Evolutionary conservation across 2,888 invertebrate species (phyloP).

Genomic region (Agrilus mali): DNA sequence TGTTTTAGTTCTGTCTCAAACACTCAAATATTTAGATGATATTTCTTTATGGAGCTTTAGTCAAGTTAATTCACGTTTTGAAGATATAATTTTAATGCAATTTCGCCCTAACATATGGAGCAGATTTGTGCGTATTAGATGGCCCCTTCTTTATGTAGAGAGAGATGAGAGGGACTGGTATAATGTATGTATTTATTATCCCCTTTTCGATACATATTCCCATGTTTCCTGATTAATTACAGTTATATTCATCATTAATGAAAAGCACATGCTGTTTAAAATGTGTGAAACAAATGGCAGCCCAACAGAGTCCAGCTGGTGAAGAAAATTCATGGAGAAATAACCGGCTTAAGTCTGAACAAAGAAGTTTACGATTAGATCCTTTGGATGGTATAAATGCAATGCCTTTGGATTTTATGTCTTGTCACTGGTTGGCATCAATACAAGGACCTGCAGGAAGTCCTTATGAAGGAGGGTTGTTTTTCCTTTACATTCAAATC

Average conservation of each 20-base stretch:
- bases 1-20: conserved; percentile 62
- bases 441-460: conserved; percentile 85
- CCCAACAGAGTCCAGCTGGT: conserved; percentile 51
- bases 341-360: conserved; percentile 66
- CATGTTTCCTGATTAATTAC: conserved; percentile 15
- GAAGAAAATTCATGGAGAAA: conserved; percentile 74
- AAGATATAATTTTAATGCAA: conserved; percentile 57
- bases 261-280: conserved; percentile 76
- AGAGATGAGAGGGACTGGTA: conserved; percentile 57
- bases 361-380: conserved; percentile 55
- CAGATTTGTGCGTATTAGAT: conserved; percentile 59
- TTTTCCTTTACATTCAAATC: conserved; percentile 82
- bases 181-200: conserved; percentile 35
- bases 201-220: not conserved
- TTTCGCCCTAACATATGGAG: conserved; percentile 75
- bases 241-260: conserved; percentile 56
- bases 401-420: conserved; percentile 63
- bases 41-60: conserved; percentile 82
- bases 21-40: conserved; percentile 84
- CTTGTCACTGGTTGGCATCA: conserved; percentile 89
- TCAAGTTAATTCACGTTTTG: conserved; percentile 78
- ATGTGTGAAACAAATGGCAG: conserved; percentile 76
- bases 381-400: conserved; percentile 81
- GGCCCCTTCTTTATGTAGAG: conserved; percentile 72
- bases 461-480: conserved; percentile 88